phyloP scores from a whole-genome alignment of 2,797 vertebrate species.

The Parotocinclus haroldoi region DNA sequence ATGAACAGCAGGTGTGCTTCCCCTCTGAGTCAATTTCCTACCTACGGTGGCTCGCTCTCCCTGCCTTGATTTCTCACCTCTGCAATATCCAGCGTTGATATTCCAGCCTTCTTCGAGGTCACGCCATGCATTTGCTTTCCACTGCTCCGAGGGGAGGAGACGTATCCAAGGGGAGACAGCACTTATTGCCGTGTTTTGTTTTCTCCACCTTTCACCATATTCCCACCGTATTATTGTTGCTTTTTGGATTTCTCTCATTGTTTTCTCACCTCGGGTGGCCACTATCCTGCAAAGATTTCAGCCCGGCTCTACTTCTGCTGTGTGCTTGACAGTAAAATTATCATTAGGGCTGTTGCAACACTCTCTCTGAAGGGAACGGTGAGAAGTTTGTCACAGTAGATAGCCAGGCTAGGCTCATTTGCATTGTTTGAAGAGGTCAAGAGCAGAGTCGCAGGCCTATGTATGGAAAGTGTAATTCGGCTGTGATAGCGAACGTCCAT shows the following conservation, averaged over 20 bases:
- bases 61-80: slow-evolving; percentile 45
- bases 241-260: slow-evolving; percentile 25
- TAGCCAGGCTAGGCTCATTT: slow-evolving; percentile 13
- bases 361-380: slow-evolving; percentile 1
- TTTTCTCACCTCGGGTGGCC: slow-evolving; percentile 5
- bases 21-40: slow-evolving; percentile 53
- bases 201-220: slow-evolving; percentile 25
- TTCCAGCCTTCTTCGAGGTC: slow-evolving; percentile 50
- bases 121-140: slow-evolving; percentile 45
- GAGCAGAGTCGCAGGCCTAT: neutral
- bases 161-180: slow-evolving; percentile 27
- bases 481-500: too few relatives aligned
- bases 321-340: slow-evolving; percentile 4
- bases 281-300: slow-evolving; percentile 3
- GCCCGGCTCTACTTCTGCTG: neutral
- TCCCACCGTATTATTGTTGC: slow-evolving; percentile 33
- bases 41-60: slow-evolving; percentile 43
- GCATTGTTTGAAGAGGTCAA: slow-evolving; percentile 2
- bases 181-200: slow-evolving; percentile 23
- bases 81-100: slow-evolving; percentile 49
- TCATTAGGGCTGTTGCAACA: slow-evolving; percentile 9
- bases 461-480: slow-evolving; percentile 5
- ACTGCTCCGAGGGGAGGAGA: slow-evolving; percentile 17
- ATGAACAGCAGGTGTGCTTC: slow-evolving; percentile 53
- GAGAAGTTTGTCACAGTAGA: slow-evolving; percentile 6